Evolutionary conservation across 2,797 vertebrate genomes (phyloP).

Genomic region (Myioborus melanocephalus): DNA sequence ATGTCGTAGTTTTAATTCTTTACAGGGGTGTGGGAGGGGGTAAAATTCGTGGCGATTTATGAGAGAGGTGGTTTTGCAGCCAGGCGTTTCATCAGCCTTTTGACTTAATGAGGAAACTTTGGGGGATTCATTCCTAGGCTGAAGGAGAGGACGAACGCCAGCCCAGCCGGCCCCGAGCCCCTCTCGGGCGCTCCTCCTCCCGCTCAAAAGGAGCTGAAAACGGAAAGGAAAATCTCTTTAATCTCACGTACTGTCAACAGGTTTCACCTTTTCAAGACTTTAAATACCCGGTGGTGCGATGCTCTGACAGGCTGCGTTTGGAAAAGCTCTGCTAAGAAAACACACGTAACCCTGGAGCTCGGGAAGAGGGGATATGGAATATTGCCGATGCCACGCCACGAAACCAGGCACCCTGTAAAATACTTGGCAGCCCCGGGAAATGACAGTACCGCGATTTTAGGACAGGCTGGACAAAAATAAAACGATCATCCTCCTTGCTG

Average conservation of each 20-base stretch:
- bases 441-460: not conserved
- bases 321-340: not conserved
- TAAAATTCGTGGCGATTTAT: not conserved
- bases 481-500: not conserved
- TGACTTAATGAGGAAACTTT: conserved; percentile 26
- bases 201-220: not conserved
- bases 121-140: not conserved
- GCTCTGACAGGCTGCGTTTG: not conserved
- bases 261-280: conserved; percentile 7
- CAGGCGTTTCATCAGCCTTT: not conserved
- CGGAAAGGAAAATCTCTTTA: not conserved
- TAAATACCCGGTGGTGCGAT: not conserved
- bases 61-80: not conserved
- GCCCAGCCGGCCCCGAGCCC: not conserved
- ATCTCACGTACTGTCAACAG: conserved; percentile 25
- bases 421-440: not conserved
- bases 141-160: not conserved
- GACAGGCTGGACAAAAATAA: not conserved
- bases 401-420: not conserved
- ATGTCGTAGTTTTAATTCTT: not conserved
- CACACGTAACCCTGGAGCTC: not conserved
- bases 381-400: not conserved
- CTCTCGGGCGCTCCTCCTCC: not conserved
- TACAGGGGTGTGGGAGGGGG: fast-evolving
- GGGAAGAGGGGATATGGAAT: not conserved